Evolutionary conservation across 2,888 invertebrate species (phyloP).

Genomic region (Oscheius myriophilus): DNA sequence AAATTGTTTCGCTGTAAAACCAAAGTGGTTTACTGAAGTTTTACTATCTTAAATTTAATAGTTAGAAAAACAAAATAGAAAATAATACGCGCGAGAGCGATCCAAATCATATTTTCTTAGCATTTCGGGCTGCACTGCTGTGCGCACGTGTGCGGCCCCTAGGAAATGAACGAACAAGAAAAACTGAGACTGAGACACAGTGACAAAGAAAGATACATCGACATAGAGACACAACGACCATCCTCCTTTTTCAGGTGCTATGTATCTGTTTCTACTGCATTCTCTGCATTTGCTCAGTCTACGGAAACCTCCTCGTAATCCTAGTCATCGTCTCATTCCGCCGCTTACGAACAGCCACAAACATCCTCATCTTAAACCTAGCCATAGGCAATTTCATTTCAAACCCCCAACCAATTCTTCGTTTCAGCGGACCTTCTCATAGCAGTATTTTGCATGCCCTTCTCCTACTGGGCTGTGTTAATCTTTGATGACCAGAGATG

Average conservation of each 20-base stretch:
- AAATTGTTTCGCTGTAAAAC: too few species aligned
- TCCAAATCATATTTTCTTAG: too few species aligned
- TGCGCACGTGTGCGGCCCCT: too few species aligned
- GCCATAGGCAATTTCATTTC: constrained; percentile 60
- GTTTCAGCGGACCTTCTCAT: constrained; percentile 72
- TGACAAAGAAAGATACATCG: too few species aligned
- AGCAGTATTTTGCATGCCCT: constrained; percentile 73
- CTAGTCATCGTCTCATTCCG: constrained; percentile 65
- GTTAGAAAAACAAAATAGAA: too few species aligned
- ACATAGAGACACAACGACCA: too few species aligned
- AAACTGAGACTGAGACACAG: too few species aligned
- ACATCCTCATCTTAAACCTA: constrained; percentile 73
- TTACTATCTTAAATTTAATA: too few species aligned
- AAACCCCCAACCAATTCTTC: neutral
- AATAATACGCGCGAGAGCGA: too few species aligned
- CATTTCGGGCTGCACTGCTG: too few species aligned
- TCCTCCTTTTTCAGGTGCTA: constrained; percentile 36
- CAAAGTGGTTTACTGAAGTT: too few species aligned
- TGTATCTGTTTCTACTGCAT: constrained; percentile 65
- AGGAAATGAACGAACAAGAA: too few species aligned
- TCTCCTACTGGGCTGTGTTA: constrained; percentile 72
- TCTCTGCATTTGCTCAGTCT: constrained; percentile 61
- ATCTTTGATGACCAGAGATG: constrained; percentile 71
- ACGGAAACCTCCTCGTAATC: constrained; percentile 68
- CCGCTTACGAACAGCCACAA: constrained; percentile 71